Base-by-base conservation (phyloP, 1,140 invertebrate genomes). In the Calephelis nemesis region DNA sequence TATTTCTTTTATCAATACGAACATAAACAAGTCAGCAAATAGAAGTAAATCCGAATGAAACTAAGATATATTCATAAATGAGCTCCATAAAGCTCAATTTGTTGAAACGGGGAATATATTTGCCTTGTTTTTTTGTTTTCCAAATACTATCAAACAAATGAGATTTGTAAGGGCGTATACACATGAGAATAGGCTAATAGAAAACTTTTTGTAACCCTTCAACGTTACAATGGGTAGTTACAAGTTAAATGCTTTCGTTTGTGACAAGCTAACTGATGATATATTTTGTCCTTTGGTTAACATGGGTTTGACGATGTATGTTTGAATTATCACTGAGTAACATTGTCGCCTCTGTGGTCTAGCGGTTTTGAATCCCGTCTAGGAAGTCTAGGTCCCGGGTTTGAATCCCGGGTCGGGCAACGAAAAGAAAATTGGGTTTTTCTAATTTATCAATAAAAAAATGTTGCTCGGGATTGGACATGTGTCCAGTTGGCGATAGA, bases 41-140 rank as follows among this genome's bases (percentile, higher is more conserved):
- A 19, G 11, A 19, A 60, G 54, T 60, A 60, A 60, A 60, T 60
- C 54, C 54, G 30, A 60, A 60, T 60, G 39, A 39, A 60, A 60
- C 54, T 60, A 60, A 60, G 54, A 60, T 40, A 60, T 60, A 60
- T 60, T 60, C 54, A 40, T 19, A 60, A 60, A 60, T 60, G 54
- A 60, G 54, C 54, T 60, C 19, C 30, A 60, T 60, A 60, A 60
- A 60, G 54, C 30, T 60, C 54, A 60, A 60, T 60, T 39, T 60
- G 30, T 39, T 60, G 54, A 60, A 60, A 58, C 52, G 30, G 52
- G 52, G 52, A 30, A 58, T 60, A 39, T 60, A 60, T 60, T 40
- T 60, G 54, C 54, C 54, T 45, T 60, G 30, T 40, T 60, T 58
- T n/a, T 60, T 60, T 60, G 54, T 39, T 60, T 9, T 30, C 30